phyloP scores from a whole-genome alignment of 1,140 invertebrate genomes.

The Helicorthomorpha holstii region DNA sequence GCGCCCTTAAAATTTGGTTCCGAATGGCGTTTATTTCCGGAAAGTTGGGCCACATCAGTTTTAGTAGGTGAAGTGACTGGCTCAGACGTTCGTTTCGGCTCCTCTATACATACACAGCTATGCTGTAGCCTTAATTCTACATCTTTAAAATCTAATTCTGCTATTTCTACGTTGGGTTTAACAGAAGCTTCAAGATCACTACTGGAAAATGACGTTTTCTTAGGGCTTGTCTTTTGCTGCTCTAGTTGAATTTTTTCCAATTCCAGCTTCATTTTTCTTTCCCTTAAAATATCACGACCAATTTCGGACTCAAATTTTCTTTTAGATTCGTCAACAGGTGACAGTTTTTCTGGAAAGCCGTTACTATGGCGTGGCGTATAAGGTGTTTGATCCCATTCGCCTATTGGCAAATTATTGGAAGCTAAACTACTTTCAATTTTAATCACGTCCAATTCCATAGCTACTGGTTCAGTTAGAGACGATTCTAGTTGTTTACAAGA shows the following conservation, averaged over 20 bases:
- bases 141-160: too few species aligned
- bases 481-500: not conserved
- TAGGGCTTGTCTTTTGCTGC: not conserved
- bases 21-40: constrained; percentile 5
- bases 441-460: not conserved
- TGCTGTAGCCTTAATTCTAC: constrained; percentile 9
- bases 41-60: too few species aligned
- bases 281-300: constrained; percentile 32
- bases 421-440: not conserved
- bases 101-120: constrained; percentile 8
- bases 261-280: constrained; percentile 32
- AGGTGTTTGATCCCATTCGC: not conserved
- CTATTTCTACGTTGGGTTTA: constrained; percentile 12
- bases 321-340: constrained; percentile 18
- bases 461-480: not conserved
- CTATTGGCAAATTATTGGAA: not conserved
- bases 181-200: constrained; percentile 20
- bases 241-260: constrained; percentile 22
- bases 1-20: not conserved
- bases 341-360: constrained; percentile 8
- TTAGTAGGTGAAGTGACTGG: constrained; percentile 1
- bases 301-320: constrained; percentile 36
- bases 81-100: constrained; percentile 11
- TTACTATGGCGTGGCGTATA: not conserved
- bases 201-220: not conserved